Evolutionary conservation across 2,113 vertebrate genomes (phyloP).

Genomic region (Laticauda colubrina): DNA sequence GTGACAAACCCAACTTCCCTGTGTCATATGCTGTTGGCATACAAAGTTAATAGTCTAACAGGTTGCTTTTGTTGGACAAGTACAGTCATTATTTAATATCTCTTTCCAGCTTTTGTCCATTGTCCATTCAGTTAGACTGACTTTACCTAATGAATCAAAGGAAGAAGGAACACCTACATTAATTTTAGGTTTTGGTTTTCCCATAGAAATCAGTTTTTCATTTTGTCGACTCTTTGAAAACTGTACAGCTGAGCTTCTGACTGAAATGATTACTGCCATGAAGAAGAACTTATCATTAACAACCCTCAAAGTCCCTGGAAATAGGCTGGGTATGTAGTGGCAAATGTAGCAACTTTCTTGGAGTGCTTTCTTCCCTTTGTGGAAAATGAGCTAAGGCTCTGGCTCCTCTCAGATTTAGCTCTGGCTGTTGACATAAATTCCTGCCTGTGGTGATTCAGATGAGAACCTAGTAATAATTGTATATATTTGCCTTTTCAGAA

Average conservation of each 20-base stretch:
- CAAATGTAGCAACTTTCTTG: background rate
- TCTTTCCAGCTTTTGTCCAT: background rate
- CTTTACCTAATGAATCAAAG: background rate
- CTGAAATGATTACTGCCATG: constrained; percentile 76
- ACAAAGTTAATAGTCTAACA: background rate
- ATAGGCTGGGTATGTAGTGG: constrained; percentile 82
- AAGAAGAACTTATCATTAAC: constrained; percentile 78
- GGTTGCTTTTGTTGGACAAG: background rate
- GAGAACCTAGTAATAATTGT: background rate
- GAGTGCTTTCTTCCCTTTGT: background rate
- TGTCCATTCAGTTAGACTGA: background rate
- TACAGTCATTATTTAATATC: background rate
- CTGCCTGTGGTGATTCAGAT: background rate
- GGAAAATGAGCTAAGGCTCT: background rate
- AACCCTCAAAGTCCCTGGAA: constrained; percentile 82
- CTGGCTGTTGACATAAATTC: background rate
- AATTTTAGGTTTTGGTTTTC: constrained; percentile 17
- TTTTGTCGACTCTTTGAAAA: constrained; percentile 91
- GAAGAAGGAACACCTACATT: background rate
- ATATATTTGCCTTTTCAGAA: background rate
- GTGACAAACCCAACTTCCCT: background rate
- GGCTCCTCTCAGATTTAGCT: background rate
- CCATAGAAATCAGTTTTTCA: constrained; percentile 80
- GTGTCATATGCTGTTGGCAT: background rate
- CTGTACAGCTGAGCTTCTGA: constrained; percentile 73